Evolutionary conservation across 2,888 invertebrate species (phyloP).

Genomic region (Pocota personata): DNA sequence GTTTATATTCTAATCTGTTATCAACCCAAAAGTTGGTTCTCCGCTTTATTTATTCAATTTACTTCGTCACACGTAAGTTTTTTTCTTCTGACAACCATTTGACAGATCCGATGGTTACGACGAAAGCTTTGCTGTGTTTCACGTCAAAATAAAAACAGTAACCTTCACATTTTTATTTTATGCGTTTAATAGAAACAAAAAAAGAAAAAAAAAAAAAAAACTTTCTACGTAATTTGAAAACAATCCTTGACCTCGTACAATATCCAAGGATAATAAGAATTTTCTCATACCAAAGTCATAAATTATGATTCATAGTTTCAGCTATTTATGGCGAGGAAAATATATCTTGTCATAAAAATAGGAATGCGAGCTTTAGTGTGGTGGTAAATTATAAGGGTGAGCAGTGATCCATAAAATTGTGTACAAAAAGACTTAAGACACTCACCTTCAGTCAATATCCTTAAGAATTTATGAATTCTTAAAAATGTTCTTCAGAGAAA

Average conservation of each 20-base stretch:
- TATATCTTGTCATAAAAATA: not conserved
- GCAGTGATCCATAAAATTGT: slow-evolving; percentile 11
- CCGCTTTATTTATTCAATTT: not conserved
- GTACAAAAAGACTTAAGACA: not conserved
- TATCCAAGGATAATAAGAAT: not conserved
- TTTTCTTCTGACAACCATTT: slow-evolving; percentile 8
- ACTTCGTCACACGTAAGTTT: not conserved
- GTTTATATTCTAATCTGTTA: not conserved
- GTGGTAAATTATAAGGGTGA: not conserved
- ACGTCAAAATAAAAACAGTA: not conserved
- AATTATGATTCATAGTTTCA: slow-evolving; percentile 1
- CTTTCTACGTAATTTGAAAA: not conserved
- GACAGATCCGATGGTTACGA: slow-evolving; percentile 4
- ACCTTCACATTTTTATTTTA: not conserved
- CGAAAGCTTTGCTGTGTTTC: not conserved
- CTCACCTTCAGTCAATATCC: slow-evolving; percentile 15
- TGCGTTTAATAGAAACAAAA: not conserved
- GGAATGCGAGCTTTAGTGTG: not conserved
- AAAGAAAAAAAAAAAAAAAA: not conserved
- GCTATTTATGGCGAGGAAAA: not conserved
- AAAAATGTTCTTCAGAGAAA: not conserved
- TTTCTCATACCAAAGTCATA: not conserved
- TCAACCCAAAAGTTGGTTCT: not conserved
- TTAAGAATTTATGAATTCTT: not conserved
- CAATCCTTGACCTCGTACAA: slow-evolving; percentile 46